Conservation (phyloP, 2,113 vertebrate genomes). For the Pelmatolapia mariae region DNA sequence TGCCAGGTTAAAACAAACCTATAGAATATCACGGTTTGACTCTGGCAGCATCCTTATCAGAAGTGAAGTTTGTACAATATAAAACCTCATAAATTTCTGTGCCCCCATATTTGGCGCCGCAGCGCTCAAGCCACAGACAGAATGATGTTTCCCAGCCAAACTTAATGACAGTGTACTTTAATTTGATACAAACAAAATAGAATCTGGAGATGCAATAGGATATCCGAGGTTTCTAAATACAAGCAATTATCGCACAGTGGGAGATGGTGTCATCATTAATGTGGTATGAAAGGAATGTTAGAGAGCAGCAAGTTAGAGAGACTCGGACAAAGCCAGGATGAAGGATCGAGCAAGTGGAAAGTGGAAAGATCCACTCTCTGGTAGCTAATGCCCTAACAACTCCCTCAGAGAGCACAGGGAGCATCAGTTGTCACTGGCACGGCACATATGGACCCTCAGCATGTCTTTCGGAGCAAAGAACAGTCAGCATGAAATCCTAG, state of each 20-base stretch:
- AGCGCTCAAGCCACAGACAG: background rate
- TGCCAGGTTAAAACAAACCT: background rate
- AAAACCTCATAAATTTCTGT: background rate
- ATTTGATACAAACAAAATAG: constrained; percentile 18
- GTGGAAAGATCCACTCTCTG: constrained; percentile 20
- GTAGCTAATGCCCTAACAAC: background rate
- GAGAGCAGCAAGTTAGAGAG: background rate
- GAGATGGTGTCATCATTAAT: constrained; percentile 6
- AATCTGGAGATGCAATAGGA: constrained; percentile 17
- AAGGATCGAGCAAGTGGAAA: constrained; percentile 19
- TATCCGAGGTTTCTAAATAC: constrained; percentile 23
- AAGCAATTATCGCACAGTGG: constrained; percentile 8
- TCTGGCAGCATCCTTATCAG: background rate
- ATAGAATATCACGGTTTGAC: constrained; percentile 1
- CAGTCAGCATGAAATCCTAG: constrained; percentile 50
- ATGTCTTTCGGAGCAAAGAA: constrained; percentile 18
- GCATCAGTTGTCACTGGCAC: constrained; percentile 44
- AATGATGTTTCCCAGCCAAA: background rate
- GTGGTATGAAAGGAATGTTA: constrained; percentile 15
- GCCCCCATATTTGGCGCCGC: constrained; percentile 33
- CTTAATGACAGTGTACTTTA: constrained; percentile 1
- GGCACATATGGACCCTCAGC: background rate
- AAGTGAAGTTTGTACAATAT: background rate
- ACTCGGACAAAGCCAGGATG: background rate
- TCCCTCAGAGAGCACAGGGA: background rate